Evolutionary conservation across 1,140 invertebrate species (phyloP), one percentile per base, ranked within the genome.

Genomic region (Sarcophaga peregrina): DNA sequence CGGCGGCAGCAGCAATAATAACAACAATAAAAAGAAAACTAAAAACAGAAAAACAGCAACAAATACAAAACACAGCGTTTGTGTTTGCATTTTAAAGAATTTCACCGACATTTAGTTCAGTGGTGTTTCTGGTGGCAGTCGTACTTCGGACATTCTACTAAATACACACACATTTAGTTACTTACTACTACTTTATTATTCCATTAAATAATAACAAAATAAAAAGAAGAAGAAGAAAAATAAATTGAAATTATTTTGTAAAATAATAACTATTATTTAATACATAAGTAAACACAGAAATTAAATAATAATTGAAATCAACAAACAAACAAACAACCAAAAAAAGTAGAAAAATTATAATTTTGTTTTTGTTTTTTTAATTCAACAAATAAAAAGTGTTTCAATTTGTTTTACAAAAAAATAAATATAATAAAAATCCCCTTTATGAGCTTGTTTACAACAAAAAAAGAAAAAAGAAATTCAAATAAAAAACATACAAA

Each of bases 41-140:
- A 50, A 15, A 48, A 76, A 8, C 45, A 17, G 74, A 76, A 47
- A 76, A 15, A n/a, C n/a, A n/a, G 15, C 11, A 8, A 25, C 13
- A 20, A 68, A n/a, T 78, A 78, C 75, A 50, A 48, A 20, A 78
- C 75, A 78, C 25, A 50, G 20, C 75, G 75, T 50, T 85, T 86
- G 85, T n/a, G 85, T 87, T 87, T 86, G 85, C 86, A 88, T 88
- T 87, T 86, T 87, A 87, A 88, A 88, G 86, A 88, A 88, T 87
- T 87, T 86, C 87, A 89, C 87, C 87, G 86, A 87, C 87, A 87
- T 88, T 86, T 87, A 86, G 87, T 87, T 85, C 86, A 86, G 86
- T 89, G 87, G 86, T 86, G 87, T 89, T 88, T 89, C 87, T 89
- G 87, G 86, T 86, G 87, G 87, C 87, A 87, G 87, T 89, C 87